Conservation (phyloP, 2,888 invertebrate species). For the Blastobasis adustella region DNA sequence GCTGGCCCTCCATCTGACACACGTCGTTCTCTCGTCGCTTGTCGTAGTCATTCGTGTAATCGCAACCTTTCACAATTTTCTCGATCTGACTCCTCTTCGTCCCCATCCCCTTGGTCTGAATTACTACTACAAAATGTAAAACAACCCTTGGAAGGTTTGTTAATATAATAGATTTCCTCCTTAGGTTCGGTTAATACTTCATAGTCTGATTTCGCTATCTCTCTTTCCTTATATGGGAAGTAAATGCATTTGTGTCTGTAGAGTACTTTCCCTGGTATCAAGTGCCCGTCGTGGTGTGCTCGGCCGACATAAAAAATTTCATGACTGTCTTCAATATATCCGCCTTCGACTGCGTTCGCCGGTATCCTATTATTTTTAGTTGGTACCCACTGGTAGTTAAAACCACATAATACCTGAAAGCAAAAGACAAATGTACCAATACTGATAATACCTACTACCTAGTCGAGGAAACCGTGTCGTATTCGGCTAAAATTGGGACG, state of each 20-base stretch:
- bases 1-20: no score
- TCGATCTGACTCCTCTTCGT: no score
- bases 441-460: no score
- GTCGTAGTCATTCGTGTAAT: no score
- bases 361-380: conserved; percentile 73
- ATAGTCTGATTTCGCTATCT: conserved; percentile 10
- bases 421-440: no score
- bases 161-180: background rate
- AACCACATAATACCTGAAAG: conserved; percentile 42
- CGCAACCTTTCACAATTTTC: no score
- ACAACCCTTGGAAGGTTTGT: background rate
- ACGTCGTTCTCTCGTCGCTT: no score
- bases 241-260: conserved; percentile 79
- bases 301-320: conserved; percentile 76
- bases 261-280: conserved; percentile 80
- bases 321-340: conserved; percentile 47
- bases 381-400: conserved; percentile 56
- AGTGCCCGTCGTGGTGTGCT: conserved; percentile 78
- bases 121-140: no score
- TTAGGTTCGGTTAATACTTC: conserved; percentile 19
- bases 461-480: no score
- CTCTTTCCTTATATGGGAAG: conserved; percentile 59
- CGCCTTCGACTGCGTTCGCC: conserved; percentile 76
- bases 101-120: no score
- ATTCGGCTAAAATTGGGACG: conserved; percentile 5